Evolutionary conservation across 2,888 invertebrate species (phyloP), one percentile per base, ranked within the genome.

Genomic region (Anthophora plumipes): DNA sequence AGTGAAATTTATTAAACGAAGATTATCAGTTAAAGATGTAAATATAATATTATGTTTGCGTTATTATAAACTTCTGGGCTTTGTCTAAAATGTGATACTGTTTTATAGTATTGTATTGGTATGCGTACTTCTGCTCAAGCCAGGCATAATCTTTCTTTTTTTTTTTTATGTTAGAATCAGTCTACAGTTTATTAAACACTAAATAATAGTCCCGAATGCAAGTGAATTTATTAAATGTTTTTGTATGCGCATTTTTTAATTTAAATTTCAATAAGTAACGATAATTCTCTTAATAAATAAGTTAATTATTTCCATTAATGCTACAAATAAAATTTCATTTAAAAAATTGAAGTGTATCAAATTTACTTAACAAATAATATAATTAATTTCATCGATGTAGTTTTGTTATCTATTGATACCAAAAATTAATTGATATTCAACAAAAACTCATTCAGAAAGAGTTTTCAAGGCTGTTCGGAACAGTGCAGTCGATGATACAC

Each of bases 1-100:
- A 71, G 43, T 17, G 46, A 63, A 77, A 64, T 60, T 69, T 43
- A 60, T 25, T 39, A 9, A 67, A 68, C 12, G 46, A 37, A 60
- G 22, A 74, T 60, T 54, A 48, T 54, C 37, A 25, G 22, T 69
- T 74, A 66, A 64, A 68, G 48, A 37, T 81, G 75, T 81, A 80
- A 72, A 82, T 76, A 82, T 82, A 71, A 63, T 46, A 75, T 68
- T 68, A 74, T 55, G 50, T 61, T 60, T 60, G 57, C 46, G 55
- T 76, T 70, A 68, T 75, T n/a, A 70, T 57, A 63, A 52, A 64
- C 46, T 67, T 37, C 68, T 64, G 71, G 64, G 66, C 59, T 63
- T 77, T 82, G 59, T 76, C 59, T 59, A 75, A 61, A 81, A 82
- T 82, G 81, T 82, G 81, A 82, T 82, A 82, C 48, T 68, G 55